A percentile compares a stretch with the other conserved stretches of the same genome.
These are phyloP conservation scores for Arnoldichthys spilopterus DNA, from an alignment of 2,797 vertebrate species.

Conservation along the genomic window DNA sequence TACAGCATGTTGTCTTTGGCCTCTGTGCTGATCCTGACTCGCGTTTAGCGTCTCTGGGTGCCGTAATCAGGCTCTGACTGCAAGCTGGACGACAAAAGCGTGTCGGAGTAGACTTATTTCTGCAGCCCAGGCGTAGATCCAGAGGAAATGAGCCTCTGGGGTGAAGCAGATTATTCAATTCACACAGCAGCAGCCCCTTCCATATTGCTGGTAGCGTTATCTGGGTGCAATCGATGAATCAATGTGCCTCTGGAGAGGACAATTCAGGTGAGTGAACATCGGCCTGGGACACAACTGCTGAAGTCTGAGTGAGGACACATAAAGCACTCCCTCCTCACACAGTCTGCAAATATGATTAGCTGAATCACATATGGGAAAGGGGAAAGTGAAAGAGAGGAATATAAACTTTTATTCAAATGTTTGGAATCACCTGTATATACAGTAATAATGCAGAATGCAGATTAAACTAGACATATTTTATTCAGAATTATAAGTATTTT, in stretches of 20 bases:
- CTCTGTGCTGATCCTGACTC: slow-evolving; percentile 42
- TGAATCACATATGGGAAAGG: neutral
- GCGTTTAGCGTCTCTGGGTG: slow-evolving; percentile 43
- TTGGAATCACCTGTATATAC: neutral
- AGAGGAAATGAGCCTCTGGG: slow-evolving; percentile 47
- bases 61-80: slow-evolving; percentile 63
- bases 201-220: slow-evolving; percentile 31
- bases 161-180: slow-evolving; percentile 44
- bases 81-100: slow-evolving; percentile 52
- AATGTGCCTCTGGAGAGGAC: neutral
- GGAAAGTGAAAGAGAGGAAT: neutral
- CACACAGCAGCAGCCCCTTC: slow-evolving; percentile 25
- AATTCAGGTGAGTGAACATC: slow-evolving; percentile 32
- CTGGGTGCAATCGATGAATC: slow-evolving; percentile 20
- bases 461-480: no score
- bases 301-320: neutral
- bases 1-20: slow-evolving; percentile 71
- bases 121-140: slow-evolving; percentile 54
- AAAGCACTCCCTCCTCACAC: neutral
- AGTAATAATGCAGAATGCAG: no score
- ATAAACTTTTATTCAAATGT: neutral
- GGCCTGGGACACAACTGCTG: neutral
- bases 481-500: no score
- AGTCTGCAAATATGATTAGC: slow-evolving; percentile 27
- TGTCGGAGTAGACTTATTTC: slow-evolving; percentile 56